Percentiles rank a stretch among this genome's conserved stretches.
Conservation (phyloP, 2,797 vertebrate genomes). For the Silurus aristotelis region DNA sequence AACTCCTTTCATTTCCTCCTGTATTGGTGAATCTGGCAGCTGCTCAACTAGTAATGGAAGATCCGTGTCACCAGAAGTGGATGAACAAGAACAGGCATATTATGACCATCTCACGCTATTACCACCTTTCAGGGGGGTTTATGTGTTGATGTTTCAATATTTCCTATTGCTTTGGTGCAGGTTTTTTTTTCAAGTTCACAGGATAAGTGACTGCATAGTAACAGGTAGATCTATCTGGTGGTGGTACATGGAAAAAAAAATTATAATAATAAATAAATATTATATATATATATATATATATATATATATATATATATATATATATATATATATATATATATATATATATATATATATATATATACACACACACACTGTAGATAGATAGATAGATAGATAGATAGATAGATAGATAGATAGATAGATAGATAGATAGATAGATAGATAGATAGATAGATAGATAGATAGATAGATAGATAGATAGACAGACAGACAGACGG, state of each 20-base stretch:
- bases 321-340: no score
- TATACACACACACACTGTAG: no score
- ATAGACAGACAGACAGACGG: no score
- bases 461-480: no score
- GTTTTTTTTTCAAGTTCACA: neutral
- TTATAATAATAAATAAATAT: no score
- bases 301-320: no score
- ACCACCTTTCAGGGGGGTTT: slow-evolving; percentile 17
- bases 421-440: no score
- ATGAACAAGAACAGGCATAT: slow-evolving; percentile 64
- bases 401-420: no score
- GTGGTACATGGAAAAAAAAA: no score
- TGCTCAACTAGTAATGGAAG: slow-evolving; percentile 65
- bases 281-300: neutral
- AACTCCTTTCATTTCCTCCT: slow-evolving; percentile 68
- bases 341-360: neutral
- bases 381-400: no score
- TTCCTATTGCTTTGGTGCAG: neutral
- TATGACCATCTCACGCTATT: slow-evolving; percentile 25
- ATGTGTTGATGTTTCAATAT: neutral
- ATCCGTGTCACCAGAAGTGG: slow-evolving; percentile 66
- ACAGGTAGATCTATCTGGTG: neutral
- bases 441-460: no score
- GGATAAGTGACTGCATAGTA: neutral
- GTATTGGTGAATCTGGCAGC: slow-evolving; percentile 54